Evolutionary conservation across 2,113 vertebrate species (phyloP).

Genomic region (Sylvia atricapilla): DNA sequence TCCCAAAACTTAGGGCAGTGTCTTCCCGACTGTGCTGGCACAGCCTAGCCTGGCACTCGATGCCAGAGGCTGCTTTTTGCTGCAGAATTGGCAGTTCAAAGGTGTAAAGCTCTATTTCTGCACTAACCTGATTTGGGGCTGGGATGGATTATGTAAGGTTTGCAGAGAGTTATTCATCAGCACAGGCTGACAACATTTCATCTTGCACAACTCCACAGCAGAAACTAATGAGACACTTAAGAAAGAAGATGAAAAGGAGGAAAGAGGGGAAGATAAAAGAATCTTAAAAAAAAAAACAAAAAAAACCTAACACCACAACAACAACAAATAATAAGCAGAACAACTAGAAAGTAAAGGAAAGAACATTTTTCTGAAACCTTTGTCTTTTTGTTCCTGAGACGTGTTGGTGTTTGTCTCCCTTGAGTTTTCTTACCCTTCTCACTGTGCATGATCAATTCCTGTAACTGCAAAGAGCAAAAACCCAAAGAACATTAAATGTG

Average conservation of each 20-base stretch:
- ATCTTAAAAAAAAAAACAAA: not conserved
- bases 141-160: not conserved
- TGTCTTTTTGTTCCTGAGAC: not conserved
- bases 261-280: not conserved
- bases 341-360: not conserved
- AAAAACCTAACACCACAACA: not conserved
- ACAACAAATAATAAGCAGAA: not conserved
- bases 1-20: not conserved
- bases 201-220: not conserved
- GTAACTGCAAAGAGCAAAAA: not conserved
- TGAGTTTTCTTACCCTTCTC: not conserved
- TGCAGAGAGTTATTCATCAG: not conserved
- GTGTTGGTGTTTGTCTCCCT: not conserved
- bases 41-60: not conserved
- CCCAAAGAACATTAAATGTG: not conserved
- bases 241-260: not conserved
- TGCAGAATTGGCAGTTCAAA: constrained; percentile 4
- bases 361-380: not conserved
- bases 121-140: not conserved
- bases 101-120: not conserved
- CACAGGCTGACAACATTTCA: constrained; percentile 15
- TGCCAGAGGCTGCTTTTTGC: not conserved
- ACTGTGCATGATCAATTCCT: not conserved
- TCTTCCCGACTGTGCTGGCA: not conserved
- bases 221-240: constrained; percentile 6